These are phyloP conservation scores for Montipora efflorescens DNA, from an alignment of 64 coral and sea anemone species.

Conservation along the genomic window DNA sequence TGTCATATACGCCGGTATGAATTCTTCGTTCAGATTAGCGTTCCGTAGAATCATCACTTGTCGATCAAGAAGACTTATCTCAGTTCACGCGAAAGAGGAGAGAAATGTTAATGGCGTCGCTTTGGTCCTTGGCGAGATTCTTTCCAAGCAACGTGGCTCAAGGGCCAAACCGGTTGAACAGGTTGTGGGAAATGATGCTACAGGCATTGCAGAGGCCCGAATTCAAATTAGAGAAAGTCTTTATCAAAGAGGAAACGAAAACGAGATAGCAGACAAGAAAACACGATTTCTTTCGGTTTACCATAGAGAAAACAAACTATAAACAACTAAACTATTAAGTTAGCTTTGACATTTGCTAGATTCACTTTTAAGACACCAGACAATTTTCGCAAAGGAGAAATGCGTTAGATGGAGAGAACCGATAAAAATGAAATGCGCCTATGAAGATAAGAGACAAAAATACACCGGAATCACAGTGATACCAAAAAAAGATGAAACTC, in stretches of 20 bases:
- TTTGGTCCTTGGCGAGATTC: neutral
- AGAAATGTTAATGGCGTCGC: neutral
- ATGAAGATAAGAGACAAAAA: too few relatives aligned
- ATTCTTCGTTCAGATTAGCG: constrained; percentile 27
- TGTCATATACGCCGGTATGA: constrained; percentile 45
- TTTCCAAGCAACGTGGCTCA: neutral
- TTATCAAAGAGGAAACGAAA: neutral
- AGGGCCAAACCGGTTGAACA: neutral
- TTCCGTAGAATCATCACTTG: constrained; percentile 19
- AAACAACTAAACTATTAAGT: too few relatives aligned
- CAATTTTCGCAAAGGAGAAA: too few relatives aligned
- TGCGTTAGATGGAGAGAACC: too few relatives aligned
- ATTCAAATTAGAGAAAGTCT: too few relatives aligned
- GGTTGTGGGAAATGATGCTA: neutral
- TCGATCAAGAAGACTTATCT: neutral
- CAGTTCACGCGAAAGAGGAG: neutral
- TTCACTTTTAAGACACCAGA: too few relatives aligned
- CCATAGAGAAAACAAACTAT: too few relatives aligned
- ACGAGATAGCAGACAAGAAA: neutral
- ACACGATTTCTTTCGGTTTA: too few relatives aligned
- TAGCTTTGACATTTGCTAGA: too few relatives aligned
- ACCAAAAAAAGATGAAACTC: too few relatives aligned
- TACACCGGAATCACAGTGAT: too few relatives aligned
- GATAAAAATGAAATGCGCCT: too few relatives aligned
- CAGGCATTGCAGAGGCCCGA: neutral